Evolutionary conservation across 2,113 vertebrate genomes (phyloP), one percentile per base, ranked within the genome.

Genomic region (Nansenia antarctica): DNA sequence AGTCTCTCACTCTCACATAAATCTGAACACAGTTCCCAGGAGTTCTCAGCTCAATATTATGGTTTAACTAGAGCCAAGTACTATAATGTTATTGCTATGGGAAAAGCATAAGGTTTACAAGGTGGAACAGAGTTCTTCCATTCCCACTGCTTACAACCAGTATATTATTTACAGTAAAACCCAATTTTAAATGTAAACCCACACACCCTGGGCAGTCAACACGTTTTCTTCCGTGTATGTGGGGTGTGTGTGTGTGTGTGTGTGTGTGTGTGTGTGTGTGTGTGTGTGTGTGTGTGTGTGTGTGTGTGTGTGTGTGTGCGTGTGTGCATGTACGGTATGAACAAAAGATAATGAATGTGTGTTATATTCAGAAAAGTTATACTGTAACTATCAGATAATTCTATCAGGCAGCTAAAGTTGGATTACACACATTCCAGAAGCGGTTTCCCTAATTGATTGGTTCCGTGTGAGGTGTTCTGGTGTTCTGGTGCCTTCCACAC

Each of bases 121-220:
- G 55, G 11, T 58, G 54, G 54, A 57, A 57, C 54, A 57, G 14
- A 57, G 45, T 49, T 49, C 45, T 49, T n/a, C n/a, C 45, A 49
- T 15, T 0, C 5, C n/a, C n/a, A 8, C n/a, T n/a, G n/a, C 20
- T 49, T 49, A 49, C 45, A 49, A 49, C 45, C 45, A 2, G 2
- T n/a, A 49, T 49, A 49, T 2, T 8, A n/a, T 22, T 20, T 22
- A 49, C 14, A 49, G n/a, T n/a, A n/a, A n/a, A n/a, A n/a, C n/a
- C n/a, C n/a, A n/a, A n/a, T n/a, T n/a, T n/a, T n/a, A n/a, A n/a
- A n/a, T n/a, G n/a, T n/a, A n/a, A n/a, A n/a, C n/a, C n/a, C n/a
- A n/a, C n/a, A n/a, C n/a, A n/a, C n/a, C n/a, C n/a, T n/a, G n/a
- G n/a, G n/a, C n/a, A n/a, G n/a, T n/a, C n/a, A n/a, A n/a, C n/a